These are phyloP conservation scores for Suncus etruscus DNA, from an alignment of 2,113 vertebrate genomes.

Conservation along the genomic window DNA sequence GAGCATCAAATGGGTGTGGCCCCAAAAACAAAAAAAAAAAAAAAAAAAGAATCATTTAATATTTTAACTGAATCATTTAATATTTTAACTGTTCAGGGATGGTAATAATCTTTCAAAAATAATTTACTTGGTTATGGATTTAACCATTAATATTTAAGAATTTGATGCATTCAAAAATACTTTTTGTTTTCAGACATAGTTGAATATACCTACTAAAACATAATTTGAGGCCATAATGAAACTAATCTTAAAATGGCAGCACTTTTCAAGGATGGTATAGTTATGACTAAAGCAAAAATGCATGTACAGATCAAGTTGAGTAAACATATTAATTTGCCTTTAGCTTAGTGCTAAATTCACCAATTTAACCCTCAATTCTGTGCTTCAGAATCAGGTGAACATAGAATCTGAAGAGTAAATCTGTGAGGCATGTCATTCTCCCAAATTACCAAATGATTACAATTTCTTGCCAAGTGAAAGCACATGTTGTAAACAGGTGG, in stretches of 20 bases:
- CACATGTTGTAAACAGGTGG: not conserved
- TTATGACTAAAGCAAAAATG: not conserved
- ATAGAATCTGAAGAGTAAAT: not conserved
- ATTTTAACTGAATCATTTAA: no score
- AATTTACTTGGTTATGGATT: not conserved
- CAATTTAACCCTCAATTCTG: not conserved
- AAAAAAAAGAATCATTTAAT: no score
- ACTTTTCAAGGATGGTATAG: constrained; percentile 1
- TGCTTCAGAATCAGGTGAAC: not conserved
- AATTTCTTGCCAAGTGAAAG: constrained; percentile 7
- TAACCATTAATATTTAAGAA: not conserved
- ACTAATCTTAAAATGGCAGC: constrained; percentile 8
- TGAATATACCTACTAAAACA: constrained; percentile 7
- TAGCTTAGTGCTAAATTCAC: constrained; percentile 16
- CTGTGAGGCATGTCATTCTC: not conserved
- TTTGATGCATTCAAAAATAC: constrained; percentile 19
- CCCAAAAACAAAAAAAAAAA: no score
- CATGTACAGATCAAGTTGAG: not conserved
- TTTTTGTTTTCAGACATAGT: constrained; percentile 28
- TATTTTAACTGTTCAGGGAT: constrained; percentile 14
- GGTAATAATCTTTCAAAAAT: constrained; percentile 36
- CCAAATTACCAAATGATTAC: not conserved
- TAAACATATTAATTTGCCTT: not conserved
- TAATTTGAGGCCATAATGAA: constrained; percentile 31
- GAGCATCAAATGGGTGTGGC: no score